phyloP scores from a whole-genome alignment of 2,888 invertebrate genomes.

The Amitus sp. region DNA sequence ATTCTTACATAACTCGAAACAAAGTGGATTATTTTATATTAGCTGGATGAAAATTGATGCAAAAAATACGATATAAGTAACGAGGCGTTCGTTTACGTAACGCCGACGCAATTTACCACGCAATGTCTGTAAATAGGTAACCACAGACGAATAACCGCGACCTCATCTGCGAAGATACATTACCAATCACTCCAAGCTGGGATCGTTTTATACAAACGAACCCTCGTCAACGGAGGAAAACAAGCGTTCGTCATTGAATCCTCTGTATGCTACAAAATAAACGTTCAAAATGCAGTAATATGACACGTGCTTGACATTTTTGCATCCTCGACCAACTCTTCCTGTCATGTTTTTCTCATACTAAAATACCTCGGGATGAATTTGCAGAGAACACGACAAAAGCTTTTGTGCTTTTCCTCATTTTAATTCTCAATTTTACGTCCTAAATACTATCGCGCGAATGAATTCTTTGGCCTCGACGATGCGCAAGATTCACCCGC shows the following conservation, averaged over 20 bases:
- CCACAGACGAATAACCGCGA: constrained; percentile 34
- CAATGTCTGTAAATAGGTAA: constrained; percentile 48
- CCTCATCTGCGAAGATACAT: constrained; percentile 32
- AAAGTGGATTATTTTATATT: not conserved
- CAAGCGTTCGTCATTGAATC: too few relatives aligned
- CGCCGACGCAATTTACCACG: constrained; percentile 39
- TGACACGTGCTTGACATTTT: too few relatives aligned
- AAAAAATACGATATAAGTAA: constrained; percentile 39
- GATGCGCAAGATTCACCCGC: constrained; percentile 27
- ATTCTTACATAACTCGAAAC: not conserved
- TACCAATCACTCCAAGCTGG: too few relatives aligned
- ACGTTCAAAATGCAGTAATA: too few relatives aligned
- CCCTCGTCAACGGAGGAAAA: too few relatives aligned
- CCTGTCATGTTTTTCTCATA: too few relatives aligned
- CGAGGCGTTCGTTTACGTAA: constrained; percentile 45
- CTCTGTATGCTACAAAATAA: too few relatives aligned
- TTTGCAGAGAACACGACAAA: constrained; percentile 39
- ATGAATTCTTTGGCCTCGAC: constrained; percentile 32
- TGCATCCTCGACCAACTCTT: too few relatives aligned
- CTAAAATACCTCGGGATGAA: constrained; percentile 36
- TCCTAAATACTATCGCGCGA: constrained; percentile 37
- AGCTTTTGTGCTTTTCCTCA: constrained; percentile 43
- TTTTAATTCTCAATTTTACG: constrained; percentile 41
- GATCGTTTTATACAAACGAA: too few relatives aligned
- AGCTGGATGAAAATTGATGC: constrained; percentile 5